phyloP scores from a whole-genome alignment of 2,888 invertebrate genomes.

The Toxonevra muliebris region DNA sequence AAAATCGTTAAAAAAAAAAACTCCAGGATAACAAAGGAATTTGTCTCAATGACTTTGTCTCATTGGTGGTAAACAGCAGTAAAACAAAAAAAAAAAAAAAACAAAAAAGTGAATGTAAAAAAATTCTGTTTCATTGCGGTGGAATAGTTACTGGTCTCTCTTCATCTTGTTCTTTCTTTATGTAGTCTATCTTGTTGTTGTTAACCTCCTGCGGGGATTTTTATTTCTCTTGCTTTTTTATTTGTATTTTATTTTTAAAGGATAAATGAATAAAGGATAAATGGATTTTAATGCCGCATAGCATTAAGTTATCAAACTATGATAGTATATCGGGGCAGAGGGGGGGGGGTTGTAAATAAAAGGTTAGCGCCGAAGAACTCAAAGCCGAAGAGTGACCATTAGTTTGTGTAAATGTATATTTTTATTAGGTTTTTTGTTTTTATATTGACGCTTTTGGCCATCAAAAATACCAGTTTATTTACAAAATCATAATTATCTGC shows the following conservation, averaged over 20 bases:
- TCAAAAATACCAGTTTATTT: conserved; percentile 14
- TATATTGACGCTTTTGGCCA: conserved; percentile 10
- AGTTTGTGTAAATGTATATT: conserved; percentile 1
- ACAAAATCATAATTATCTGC: conserved; percentile 28
- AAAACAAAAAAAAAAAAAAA: too few relatives aligned
- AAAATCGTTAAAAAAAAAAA: too few relatives aligned
- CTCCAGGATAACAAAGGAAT: conserved; percentile 33
- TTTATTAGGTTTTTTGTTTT: neutral
- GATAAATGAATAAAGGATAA: conserved; percentile 41
- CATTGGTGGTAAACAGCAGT: neutral
- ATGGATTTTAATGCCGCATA: conserved; percentile 50
- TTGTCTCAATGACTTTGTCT: conserved; percentile 4
- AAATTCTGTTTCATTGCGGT: too few relatives aligned
- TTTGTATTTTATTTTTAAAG: conserved; percentile 18
- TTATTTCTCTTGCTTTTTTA: conserved; percentile 17
- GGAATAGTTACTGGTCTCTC: too few relatives aligned
- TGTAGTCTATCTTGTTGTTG: conserved; percentile 21
- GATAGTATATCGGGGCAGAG: conserved; percentile 37
- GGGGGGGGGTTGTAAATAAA: conserved; percentile 15
- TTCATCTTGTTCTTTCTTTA: neutral
- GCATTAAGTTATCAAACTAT: conserved; percentile 45
- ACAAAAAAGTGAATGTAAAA: too few relatives aligned
- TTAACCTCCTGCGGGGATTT: conserved; percentile 29
- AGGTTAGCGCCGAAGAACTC: conserved; percentile 11
- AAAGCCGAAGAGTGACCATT: neutral